Base-by-base conservation (phyloP, 2,113 vertebrate species). In the Cyanoliseus patagonus region DNA sequence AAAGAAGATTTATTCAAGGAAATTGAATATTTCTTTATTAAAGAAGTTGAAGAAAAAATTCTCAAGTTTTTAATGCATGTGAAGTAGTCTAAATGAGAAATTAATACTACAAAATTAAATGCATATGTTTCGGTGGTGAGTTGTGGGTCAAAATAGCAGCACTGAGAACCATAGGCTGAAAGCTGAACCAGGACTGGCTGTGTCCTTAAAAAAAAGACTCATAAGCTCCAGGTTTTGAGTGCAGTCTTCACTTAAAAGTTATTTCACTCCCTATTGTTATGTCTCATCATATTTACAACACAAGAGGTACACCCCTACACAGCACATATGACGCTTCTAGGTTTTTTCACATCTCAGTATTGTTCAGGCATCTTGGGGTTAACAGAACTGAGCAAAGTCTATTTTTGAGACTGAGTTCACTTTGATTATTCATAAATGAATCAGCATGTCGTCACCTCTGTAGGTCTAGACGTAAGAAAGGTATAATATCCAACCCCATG, bases 351-450 rank as follows among this genome's bases (percentile, higher is more conserved):
- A 28, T 10, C 33, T 91, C 33, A 47, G 13, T 64, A n/a, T 49
- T 33, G 8, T 62, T 88, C 63, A 72, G 79, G 39, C 68, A 91
- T 63, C 42, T 39, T 17, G 15, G 46, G 18, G 91, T 95, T 95
- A 95, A 78, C 25, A 72, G 61, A 53, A 79, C 22, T 23, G 41
- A 90, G 84, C 13, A n/a, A 67, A 46, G 41, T 59, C 85, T 93
- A 84, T 97, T 96, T 93, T 46, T 86, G 64, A 88, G 62, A 22
- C 63, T 22, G 49, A 63, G 52, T 47, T 91, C 35, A n/a, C 20
- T 88, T 88, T 66, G 86, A 88, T 95, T 87, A 94, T 87, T 85
- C 92, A 75, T 28, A 68, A 93, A 94, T 95, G 92, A 97, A 90
- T 97, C 95, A 95, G 93, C 76, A 23, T 75, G 88, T 75, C 63